Base-by-base conservation (phyloP, 2,888 invertebrate genomes). In the Conistra vaccinii region DNA sequence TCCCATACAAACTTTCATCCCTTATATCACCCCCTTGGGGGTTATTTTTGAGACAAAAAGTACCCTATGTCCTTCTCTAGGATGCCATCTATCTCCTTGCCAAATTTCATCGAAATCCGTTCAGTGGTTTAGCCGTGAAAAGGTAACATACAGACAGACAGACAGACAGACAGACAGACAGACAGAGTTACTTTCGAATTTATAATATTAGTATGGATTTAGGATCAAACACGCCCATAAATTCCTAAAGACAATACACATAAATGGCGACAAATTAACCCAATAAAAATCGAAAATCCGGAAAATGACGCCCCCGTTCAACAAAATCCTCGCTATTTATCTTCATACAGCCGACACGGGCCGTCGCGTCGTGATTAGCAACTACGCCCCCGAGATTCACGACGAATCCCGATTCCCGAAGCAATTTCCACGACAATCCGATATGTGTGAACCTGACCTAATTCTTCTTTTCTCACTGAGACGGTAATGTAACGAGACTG, bases 391-490 rank as follows among this genome's bases (percentile, higher is more conserved):
- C 14, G 81, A 72, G 85, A 69, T 45, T 73, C 63, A 67, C 57
- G 60, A 65, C n/a, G 29, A 77, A 79, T 69, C 76, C 76, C 35
- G 55, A 77, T 67, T 69, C 79, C 79, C 79, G 23, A 45, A 81
- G 61, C 80, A 86, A 84, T 86, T 75, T 83, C 58, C 62, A 57
- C 55, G 63, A 76, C 79, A 76, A 86, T 82, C 73, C 63, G 60
- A 80, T 69, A 63, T 51, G 65, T 77, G 48, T 76, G 73, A 79
- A 79, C 80, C 76, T 77, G 85, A 82, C 88, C 82, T 79, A 84
- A 80, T 83, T 85, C 75, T 72, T 62, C 65, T 78, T 80, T 83
- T 84, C 80, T 79, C 73, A 78, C 69, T 72, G 17, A 39, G 69
- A 65, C 63, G 61, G 62, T 83, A 85, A 85, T 76, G 67, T 73